Conservation (phyloP, 2,797 vertebrate genomes). For the Artibeus jamaicensis region DNA sequence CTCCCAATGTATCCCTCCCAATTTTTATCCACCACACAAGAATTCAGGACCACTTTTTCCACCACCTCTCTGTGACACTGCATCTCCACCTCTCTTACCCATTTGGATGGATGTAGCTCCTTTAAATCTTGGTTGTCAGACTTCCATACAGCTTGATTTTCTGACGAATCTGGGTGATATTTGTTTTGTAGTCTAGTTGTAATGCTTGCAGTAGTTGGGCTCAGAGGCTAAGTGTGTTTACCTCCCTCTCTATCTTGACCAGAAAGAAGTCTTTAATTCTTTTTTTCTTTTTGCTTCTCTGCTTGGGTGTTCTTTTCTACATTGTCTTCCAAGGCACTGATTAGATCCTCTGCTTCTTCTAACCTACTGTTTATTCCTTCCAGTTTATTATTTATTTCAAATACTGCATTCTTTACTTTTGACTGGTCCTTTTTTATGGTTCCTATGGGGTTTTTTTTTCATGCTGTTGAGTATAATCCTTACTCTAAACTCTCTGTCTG, state of each 20-base stretch:
- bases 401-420: too few relatives aligned
- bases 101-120: not conserved
- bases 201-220: not conserved
- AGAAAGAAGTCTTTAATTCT: not conserved
- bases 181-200: not conserved
- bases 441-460: too few relatives aligned
- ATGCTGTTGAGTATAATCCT: too few relatives aligned
- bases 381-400: not conserved
- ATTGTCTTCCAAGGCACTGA: not conserved
- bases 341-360: not conserved
- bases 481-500: not conserved
- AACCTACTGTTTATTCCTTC: not conserved
- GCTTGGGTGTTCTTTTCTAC: not conserved
- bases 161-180: not conserved
- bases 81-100: not conserved
- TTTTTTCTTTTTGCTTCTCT: not conserved
- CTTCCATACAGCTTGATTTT: not conserved
- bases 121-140: not conserved
- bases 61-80: not conserved
- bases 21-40: not conserved
- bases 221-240: not conserved
- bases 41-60: not conserved
- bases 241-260: not conserved
- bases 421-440: too few relatives aligned
- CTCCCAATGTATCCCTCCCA: not conserved